Percentiles rank a stretch among this genome's conserved stretches.
These are phyloP conservation scores for Acrobasis consociella DNA, from an alignment of 2,888 invertebrate species.

Conservation along the genomic window DNA sequence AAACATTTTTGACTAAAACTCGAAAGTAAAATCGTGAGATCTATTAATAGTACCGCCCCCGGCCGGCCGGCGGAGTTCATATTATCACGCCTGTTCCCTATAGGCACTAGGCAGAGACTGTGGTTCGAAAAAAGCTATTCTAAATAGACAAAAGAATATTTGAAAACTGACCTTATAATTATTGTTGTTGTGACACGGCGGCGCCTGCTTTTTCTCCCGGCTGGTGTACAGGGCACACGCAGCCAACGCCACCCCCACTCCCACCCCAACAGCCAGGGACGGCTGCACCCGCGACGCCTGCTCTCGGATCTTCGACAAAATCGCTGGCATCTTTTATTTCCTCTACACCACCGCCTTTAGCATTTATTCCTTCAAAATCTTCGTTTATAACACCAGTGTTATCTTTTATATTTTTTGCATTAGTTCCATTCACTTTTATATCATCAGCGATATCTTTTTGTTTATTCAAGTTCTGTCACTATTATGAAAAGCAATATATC, in stretches of 20 bases:
- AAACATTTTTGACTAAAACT: no score
- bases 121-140: no score
- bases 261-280: constrained; percentile 68
- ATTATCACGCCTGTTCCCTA: no score
- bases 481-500: not conserved
- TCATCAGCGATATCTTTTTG: not conserved
- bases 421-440: not conserved
- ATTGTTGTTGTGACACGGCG: constrained; percentile 70
- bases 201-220: constrained; percentile 65
- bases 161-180: constrained; percentile 72
- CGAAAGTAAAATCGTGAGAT: no score
- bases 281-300: constrained; percentile 73
- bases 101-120: no score
- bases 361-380: constrained; percentile 12
- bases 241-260: constrained; percentile 72
- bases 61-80: no score
- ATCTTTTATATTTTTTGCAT: not conserved
- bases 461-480: not conserved
- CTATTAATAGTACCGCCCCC: no score
- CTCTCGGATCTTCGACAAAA: constrained; percentile 73
- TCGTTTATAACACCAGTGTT: not conserved
- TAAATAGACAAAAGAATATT: not conserved
- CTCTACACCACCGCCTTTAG: constrained; percentile 3
- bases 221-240: constrained; percentile 70
- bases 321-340: constrained; percentile 69